A percentile compares a stretch with the other conserved stretches of the same genome.
phyloP scores from a whole-genome alignment of 92 coral and sea anemone species.

The Umimayanthus chanpuru region DNA sequence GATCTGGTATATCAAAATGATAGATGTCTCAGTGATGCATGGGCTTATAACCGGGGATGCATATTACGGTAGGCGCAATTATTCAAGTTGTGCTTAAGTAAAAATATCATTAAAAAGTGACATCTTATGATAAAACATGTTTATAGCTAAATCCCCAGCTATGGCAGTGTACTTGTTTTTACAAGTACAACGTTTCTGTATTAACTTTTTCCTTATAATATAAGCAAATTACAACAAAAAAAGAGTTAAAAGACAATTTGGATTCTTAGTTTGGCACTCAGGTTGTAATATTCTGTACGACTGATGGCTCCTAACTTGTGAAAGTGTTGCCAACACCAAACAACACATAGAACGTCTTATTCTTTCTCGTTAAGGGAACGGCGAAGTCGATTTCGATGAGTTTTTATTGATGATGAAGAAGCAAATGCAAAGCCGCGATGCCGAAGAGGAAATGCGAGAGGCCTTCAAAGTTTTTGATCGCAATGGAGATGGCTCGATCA shows the following conservation, averaged over 20 bases:
- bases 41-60: too few species aligned
- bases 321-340: too few species aligned
- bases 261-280: too few species aligned
- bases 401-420: constrained; percentile 93
- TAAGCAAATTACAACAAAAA: too few species aligned
- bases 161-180: too few species aligned
- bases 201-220: too few species aligned
- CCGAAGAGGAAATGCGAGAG: constrained; percentile 85
- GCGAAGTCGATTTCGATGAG: constrained; percentile 96
- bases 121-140: background rate
- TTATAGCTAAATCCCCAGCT: too few species aligned
- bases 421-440: constrained; percentile 85
- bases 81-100: background rate
- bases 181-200: background rate
- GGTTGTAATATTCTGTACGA: too few species aligned
- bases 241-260: too few species aligned
- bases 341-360: background rate
- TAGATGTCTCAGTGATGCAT: too few species aligned
- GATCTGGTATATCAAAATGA: too few species aligned
- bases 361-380: constrained; percentile 71
- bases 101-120: background rate
- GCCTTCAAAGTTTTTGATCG: constrained; percentile 84
- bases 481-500: constrained; percentile 79
- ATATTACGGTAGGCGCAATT: background rate
- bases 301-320: too few species aligned